Evolutionary conservation across 2,113 vertebrate species (phyloP), one percentile per base, ranked within the genome.

Genomic region (Pagrus major): DNA sequence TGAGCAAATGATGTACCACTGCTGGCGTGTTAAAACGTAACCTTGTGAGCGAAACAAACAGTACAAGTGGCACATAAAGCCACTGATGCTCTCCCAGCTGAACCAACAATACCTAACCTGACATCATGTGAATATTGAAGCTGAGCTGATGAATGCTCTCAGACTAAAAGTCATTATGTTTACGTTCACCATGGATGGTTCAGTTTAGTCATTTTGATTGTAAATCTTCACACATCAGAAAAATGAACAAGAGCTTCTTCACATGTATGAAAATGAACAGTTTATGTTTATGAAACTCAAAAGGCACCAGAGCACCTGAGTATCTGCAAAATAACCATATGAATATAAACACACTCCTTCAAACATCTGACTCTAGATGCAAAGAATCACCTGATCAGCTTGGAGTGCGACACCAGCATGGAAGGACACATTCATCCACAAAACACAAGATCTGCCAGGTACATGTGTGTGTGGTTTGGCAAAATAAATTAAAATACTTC

Each of bases 381-480:
- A 31, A 0, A 23, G 52, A 51, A 52, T 55, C 12, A 59, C 46
- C 60, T 56, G 49, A 60, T 52, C 37, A n/a, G 47, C 41, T 67
- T 44, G 37, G 66, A 77, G 63, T 70, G 73, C 9, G 65, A 46
- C 59, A 63, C 59, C 72, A 52, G 59, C 58, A 51, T 9, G 21
- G 72, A n/a, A 58, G 0, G n/a, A 67, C 42, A 71, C 60, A 29
- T 39, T 71, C 35, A 29, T 52, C 21, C 33, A 41, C 39, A 14
- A 61, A 79, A 70, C 49, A 56, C 3, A 0, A 74, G 25, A 67
- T 27, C 39, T 82, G 27, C 58, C 55, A 84, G 68, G 77, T 78
- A 87, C 66, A 39, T 12, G 35, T 71, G 76, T 12, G 35, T 71
- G 76, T 60, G 49, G 68, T 84, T 87, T 78, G 85, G 78, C 81